phyloP scores from a whole-genome alignment of 2,888 invertebrate genomes.

The Hydraecia micacea region DNA sequence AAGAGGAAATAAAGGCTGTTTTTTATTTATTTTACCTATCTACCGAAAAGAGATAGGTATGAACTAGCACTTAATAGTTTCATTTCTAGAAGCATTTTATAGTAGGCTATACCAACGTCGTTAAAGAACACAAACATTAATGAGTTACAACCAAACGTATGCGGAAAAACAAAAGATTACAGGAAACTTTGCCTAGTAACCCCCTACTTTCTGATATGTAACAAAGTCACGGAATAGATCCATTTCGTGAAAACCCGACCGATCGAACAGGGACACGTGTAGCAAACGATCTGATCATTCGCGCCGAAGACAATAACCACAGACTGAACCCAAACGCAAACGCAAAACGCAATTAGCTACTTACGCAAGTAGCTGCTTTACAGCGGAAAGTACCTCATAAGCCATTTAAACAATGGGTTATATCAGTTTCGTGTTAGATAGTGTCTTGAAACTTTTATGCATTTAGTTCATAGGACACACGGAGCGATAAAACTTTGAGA shows the following conservation, averaged over 20 bases:
- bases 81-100: not conserved
- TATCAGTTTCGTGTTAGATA: constrained; percentile 48
- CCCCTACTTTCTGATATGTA: constrained; percentile 55
- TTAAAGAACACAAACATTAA: constrained; percentile 24
- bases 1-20: not conserved
- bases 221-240: constrained; percentile 66
- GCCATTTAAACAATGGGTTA: constrained; percentile 49
- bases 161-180: constrained; percentile 40
- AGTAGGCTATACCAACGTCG: not conserved
- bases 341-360: constrained; percentile 55
- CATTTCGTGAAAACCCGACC: constrained; percentile 56
- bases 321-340: constrained; percentile 41
- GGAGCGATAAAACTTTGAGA: constrained; percentile 36
- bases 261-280: constrained; percentile 64
- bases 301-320: constrained; percentile 53
- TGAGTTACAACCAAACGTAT: constrained; percentile 1
- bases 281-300: constrained; percentile 62
- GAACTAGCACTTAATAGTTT: not conserved
- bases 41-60: no score
- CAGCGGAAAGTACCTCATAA: constrained; percentile 52
- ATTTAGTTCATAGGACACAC: constrained; percentile 42
- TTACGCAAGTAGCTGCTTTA: constrained; percentile 48
- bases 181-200: constrained; percentile 46
- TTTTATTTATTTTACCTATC: not conserved
- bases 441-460: constrained; percentile 47